Base-by-base conservation (phyloP, 2,888 invertebrate species). In the Drosophila imparisetae region DNA sequence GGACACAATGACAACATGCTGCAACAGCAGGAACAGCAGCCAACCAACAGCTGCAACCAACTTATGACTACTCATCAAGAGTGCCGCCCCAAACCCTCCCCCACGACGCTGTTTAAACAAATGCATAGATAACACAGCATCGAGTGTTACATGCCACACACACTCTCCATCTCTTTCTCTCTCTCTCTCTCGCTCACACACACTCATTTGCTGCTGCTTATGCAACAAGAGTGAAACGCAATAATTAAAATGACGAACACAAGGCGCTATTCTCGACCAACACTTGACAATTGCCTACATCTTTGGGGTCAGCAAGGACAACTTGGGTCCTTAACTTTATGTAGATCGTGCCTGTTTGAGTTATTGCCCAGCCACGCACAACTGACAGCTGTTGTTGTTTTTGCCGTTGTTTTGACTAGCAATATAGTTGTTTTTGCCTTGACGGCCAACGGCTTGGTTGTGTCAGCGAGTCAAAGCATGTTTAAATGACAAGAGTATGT, bases 211-310 rank as follows among this genome's bases (percentile, higher is more conserved):
- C 66, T 48, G 49, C 32, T 72, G 71, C 55, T 67, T 78, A 72
- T 75, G 79, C 75, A 77, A 76, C 74, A 67, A 21, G 48, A 67
- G 72, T 54, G 75, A 74, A 78, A 79, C 67, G 70, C 68, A 65
- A 81, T 90, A 88, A 88, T 90, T 89, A 88, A 83, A 88, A 89
- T 83, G 86, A 78, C 78, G 73, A 81, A 77, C 72, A 75, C 50
- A 71, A 74, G 66, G 50, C 72, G 78, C 78, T 75, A 68, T 67
- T 64, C 63, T 64, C 65, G 61, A 54, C 49, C 50, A 49, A 55
- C 68, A 81, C 72, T 75, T 74, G 71, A 75, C 78, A 78, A 80
- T 66, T 74, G 73, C 71, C 71, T 62, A 59, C 48, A 60, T 72
- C 72, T 78, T 62, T 38, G 27, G 49, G 61, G 61, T 42, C 58